Conservation (phyloP, 1,140 invertebrate species). For the Magallana gigas region DNA sequence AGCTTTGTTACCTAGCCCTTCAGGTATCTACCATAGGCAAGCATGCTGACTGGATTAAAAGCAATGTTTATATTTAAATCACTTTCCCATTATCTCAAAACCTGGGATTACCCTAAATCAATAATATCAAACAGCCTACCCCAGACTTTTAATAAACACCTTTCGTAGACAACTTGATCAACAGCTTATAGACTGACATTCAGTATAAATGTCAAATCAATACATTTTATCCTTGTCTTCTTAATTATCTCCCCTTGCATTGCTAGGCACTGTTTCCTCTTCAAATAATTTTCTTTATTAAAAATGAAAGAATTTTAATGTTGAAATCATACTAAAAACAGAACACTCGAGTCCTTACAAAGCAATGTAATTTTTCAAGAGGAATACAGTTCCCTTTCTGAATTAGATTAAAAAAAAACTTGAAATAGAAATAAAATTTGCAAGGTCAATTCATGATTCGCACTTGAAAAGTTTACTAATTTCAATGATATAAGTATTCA, state of each 20-base stretch:
- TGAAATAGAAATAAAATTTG: too few species aligned
- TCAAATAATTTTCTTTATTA: too few species aligned
- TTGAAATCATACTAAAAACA: too few species aligned
- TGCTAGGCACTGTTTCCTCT: not conserved
- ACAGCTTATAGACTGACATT: constrained; percentile 29
- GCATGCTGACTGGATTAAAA: constrained; percentile 31
- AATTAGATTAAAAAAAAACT: too few species aligned
- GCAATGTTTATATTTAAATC: constrained; percentile 38
- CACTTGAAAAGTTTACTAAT: constrained; percentile 18
- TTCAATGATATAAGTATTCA: not conserved
- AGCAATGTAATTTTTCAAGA: too few species aligned
- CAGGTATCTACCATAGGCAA: not conserved
- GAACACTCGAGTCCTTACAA: too few species aligned
- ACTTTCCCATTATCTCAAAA: constrained; percentile 34
- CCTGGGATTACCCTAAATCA: constrained; percentile 33
- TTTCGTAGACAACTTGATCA: not conserved
- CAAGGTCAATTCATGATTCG: not conserved
- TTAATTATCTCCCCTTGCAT: not conserved
- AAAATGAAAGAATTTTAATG: too few species aligned
- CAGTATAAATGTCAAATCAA: constrained; percentile 11
- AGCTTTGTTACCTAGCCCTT: constrained; percentile 13
- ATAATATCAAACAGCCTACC: constrained; percentile 20
- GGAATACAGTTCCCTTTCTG: too few species aligned
- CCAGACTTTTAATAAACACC: constrained; percentile 26
- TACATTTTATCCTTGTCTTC: not conserved